phyloP scores from a whole-genome alignment of 2,888 invertebrate species.

The Bombylius major region DNA sequence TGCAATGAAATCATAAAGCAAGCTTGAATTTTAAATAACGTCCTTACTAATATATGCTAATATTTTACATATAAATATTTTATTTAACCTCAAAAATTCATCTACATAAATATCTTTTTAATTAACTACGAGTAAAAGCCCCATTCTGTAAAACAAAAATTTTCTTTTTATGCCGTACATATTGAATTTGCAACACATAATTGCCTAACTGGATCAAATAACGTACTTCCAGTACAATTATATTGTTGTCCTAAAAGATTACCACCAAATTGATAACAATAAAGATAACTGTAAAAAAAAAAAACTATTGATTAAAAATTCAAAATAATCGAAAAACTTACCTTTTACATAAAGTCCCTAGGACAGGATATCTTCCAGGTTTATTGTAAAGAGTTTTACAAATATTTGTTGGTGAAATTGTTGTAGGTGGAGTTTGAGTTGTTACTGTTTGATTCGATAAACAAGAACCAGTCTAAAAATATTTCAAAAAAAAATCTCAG shows the following conservation, averaged over 20 bases:
- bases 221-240: conserved; percentile 4
- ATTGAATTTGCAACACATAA: neutral
- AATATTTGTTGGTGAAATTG: neutral
- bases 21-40: too few species aligned
- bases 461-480: neutral
- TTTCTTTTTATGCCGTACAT: too few species aligned
- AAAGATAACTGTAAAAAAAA: conserved; percentile 3
- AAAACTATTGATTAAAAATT: neutral
- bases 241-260: conserved; percentile 4
- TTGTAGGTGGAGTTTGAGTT: neutral
- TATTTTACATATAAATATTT: too few species aligned
- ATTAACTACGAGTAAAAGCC: too few species aligned
- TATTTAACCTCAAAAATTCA: too few species aligned
- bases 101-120: too few species aligned
- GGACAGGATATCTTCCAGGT: neutral
- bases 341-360: neutral
- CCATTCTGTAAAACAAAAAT: too few species aligned
- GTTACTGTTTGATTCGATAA: neutral
- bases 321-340: neutral
- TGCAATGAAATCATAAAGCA: too few species aligned
- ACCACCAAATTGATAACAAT: conserved; percentile 3
- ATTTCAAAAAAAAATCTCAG: too few species aligned
- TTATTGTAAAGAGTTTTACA: neutral
- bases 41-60: too few species aligned
- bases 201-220: conserved; percentile 3